These are phyloP conservation scores for Eubasilissa regina DNA, from an alignment of 1,140 invertebrate species.

Conservation along the genomic window DNA sequence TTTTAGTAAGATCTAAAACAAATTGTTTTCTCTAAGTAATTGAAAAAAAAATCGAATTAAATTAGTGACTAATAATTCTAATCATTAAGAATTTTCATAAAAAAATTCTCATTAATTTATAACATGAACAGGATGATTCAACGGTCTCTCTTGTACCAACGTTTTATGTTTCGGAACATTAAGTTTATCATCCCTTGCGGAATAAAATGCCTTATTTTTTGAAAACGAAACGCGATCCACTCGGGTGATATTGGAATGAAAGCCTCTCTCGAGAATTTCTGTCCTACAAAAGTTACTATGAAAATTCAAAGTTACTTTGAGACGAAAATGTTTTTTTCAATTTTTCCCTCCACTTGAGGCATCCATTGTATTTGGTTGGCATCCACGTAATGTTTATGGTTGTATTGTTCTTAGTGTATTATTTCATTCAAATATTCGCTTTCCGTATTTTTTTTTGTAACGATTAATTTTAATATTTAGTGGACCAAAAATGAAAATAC, in stretches of 20 bases:
- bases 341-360: conserved; percentile 45
- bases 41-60: no score
- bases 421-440: conserved; percentile 7
- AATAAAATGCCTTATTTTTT: conserved; percentile 37
- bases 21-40: no score
- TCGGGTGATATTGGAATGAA: conserved; percentile 51
- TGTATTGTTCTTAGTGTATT: background rate
- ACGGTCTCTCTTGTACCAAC: background rate
- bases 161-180: conserved; percentile 39
- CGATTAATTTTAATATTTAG: background rate
- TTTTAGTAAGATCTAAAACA: no score
- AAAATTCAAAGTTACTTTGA: conserved; percentile 55
- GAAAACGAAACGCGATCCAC: conserved; percentile 35
- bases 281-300: conserved; percentile 53
- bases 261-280: conserved; percentile 54
- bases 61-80: no score
- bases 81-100: background rate
- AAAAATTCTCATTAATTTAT: conserved; percentile 25
- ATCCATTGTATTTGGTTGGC: conserved; percentile 29
- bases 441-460: no score
- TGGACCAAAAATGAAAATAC: background rate
- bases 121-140: conserved; percentile 23
- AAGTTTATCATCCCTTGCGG: conserved; percentile 51
- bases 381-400: conserved; percentile 29
- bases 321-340: conserved; percentile 54